Evolutionary conservation across 2,888 invertebrate species (phyloP).

Genomic region (Endomychus coccineus): DNA sequence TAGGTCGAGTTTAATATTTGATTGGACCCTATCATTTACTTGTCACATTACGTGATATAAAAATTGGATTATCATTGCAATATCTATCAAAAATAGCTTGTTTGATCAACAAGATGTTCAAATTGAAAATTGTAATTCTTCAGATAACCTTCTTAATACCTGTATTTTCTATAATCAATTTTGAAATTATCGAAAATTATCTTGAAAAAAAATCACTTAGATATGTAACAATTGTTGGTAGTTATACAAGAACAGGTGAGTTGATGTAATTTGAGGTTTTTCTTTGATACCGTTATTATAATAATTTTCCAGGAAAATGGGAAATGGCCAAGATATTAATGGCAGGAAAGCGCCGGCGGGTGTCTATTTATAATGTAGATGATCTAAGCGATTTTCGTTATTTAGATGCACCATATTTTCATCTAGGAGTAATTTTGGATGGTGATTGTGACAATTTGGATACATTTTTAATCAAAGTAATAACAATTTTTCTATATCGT

Average conservation of each 20-base stretch:
- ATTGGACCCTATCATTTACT: no score
- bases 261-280: neutral
- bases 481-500: no score
- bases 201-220: conserved; percentile 22
- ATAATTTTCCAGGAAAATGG: conserved; percentile 2
- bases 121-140: no score
- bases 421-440: conserved; percentile 27
- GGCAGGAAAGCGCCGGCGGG: neutral
- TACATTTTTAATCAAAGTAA: conserved; percentile 23
- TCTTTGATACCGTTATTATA: neutral
- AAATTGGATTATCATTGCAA: no score
- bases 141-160: no score
- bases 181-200: conserved; percentile 21
- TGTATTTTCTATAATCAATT: no score
- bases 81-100: no score
- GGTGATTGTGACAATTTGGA: conserved; percentile 23
- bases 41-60: no score
- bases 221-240: conserved; percentile 22
- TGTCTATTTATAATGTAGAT: neutral
- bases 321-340: conserved; percentile 8
- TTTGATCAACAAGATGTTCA: no score
- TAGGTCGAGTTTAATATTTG: no score
- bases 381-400: neutral
- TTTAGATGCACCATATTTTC: conserved; percentile 20
- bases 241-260: conserved; percentile 21